A percentile compares a stretch with the other conserved stretches of the same genome.
Conservation (phyloP, 1,140 invertebrate genomes). For the Tribolium madens region DNA sequence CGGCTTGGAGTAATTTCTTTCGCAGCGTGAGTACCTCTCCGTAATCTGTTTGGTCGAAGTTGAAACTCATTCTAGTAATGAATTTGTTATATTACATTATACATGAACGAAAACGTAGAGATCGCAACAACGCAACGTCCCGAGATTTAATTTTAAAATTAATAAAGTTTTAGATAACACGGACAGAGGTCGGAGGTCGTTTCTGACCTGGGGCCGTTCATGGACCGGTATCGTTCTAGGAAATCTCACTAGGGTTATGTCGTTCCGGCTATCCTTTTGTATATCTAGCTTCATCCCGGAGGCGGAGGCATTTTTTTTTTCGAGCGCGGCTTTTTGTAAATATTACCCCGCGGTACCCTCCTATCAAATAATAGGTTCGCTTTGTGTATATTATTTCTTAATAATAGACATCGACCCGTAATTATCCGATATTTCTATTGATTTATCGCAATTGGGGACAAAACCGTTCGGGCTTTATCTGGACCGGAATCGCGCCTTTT, state of each 20-base stretch:
- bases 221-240: constrained; percentile 41
- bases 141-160: constrained; percentile 47
- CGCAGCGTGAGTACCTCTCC: constrained; percentile 43
- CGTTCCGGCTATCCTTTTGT: constrained; percentile 31
- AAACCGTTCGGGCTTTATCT: constrained; percentile 26
- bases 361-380: constrained; percentile 43
- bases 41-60: constrained; percentile 36
- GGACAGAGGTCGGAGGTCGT: constrained; percentile 41
- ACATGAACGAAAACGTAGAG: constrained; percentile 35
- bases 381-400: constrained; percentile 47
- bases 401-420: constrained; percentile 44
- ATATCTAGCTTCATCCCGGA: constrained; percentile 41
- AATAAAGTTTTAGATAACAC: constrained; percentile 47
- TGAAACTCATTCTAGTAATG: constrained; percentile 46
- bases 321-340: constrained; percentile 42
- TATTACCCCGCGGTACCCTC: constrained; percentile 36
- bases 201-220: constrained; percentile 33
- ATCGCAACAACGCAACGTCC: constrained; percentile 43
- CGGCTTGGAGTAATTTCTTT: constrained; percentile 44
- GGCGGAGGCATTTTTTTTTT: constrained; percentile 41
- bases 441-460: constrained; percentile 39
- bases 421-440: constrained; percentile 40
- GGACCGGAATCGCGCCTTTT: constrained; percentile 30
- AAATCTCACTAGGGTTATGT: constrained; percentile 44
- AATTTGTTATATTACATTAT: constrained; percentile 44